Percentiles rank a stretch among this genome's conserved stretches.
Evolutionary conservation across 2,113 vertebrate genomes (phyloP).

Genomic region (Zapornia atra): DNA sequence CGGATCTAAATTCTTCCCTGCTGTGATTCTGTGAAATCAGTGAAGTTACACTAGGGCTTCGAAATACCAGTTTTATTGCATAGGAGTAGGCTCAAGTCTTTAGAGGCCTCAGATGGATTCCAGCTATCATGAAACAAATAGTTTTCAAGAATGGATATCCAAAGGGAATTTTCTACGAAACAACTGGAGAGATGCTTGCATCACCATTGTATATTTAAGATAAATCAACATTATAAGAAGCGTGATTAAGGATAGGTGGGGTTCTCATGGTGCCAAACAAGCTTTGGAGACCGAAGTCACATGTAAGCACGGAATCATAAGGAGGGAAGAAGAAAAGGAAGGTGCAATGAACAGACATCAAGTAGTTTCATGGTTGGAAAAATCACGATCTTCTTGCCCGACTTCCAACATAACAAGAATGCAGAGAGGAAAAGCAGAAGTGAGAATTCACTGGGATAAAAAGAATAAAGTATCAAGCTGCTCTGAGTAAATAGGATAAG

Average conservation of each 20-base stretch:
- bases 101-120: neutral
- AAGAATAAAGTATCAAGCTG: neutral
- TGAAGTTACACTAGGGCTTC: neutral
- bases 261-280: neutral
- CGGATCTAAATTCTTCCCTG: neutral
- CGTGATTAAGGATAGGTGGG: neutral
- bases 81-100: neutral
- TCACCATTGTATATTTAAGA: neutral
- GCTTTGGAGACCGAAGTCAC: neutral
- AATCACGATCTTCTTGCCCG: neutral
- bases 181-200: neutral
- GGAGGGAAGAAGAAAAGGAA: neutral
- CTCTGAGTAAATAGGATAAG: neutral
- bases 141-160: neutral
- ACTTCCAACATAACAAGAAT: neutral
- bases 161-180: neutral
- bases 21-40: neutral
- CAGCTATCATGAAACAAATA: neutral
- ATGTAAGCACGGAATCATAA: constrained; percentile 2
- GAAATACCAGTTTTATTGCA: neutral
- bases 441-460: neutral
- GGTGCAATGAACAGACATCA: neutral
- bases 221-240: neutral
- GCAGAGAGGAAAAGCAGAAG: neutral
- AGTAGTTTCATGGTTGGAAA: neutral